Conservation (phyloP, 2,888 invertebrate genomes). For the Seira sanloemensis region DNA sequence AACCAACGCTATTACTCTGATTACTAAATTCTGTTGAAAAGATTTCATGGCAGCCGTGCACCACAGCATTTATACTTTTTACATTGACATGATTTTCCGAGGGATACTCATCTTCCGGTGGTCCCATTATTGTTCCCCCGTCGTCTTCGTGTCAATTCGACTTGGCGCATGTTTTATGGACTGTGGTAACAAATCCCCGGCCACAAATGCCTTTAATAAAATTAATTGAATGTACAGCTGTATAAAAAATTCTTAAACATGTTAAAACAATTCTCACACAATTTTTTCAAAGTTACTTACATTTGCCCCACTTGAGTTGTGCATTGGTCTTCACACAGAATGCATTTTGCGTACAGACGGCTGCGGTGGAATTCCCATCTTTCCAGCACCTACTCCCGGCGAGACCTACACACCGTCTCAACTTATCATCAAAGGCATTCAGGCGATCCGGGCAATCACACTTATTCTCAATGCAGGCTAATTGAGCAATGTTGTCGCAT, state of each 20-base stretch:
- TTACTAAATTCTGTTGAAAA: no score
- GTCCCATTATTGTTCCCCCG: no score
- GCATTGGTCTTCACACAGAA: conserved; percentile 63
- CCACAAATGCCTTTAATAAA: conserved; percentile 66
- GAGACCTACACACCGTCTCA: conserved; percentile 55
- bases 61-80: no score
- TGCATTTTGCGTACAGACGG: conserved; percentile 56
- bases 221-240: no score
- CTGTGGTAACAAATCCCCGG: conserved; percentile 35
- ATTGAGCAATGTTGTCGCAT: conserved; percentile 61
- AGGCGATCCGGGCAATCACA: conserved; percentile 62
- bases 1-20: no score
- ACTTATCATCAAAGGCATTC: conserved; percentile 55
- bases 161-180: conserved; percentile 38
- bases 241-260: no score
- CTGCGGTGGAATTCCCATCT: conserved; percentile 51
- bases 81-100: no score
- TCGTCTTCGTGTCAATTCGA: conserved; percentile 36
- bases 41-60: no score
- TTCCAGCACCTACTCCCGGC: conserved; percentile 61
- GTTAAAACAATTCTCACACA: no score
- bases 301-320: conserved; percentile 62
- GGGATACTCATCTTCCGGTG: no score
- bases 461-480: conserved; percentile 65
- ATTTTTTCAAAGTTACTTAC: no score